A percentile compares a stretch with the other conserved stretches of the same genome.
Conservation (phyloP, 2,888 invertebrate genomes). For the Sinodicranocentrus sp. region DNA sequence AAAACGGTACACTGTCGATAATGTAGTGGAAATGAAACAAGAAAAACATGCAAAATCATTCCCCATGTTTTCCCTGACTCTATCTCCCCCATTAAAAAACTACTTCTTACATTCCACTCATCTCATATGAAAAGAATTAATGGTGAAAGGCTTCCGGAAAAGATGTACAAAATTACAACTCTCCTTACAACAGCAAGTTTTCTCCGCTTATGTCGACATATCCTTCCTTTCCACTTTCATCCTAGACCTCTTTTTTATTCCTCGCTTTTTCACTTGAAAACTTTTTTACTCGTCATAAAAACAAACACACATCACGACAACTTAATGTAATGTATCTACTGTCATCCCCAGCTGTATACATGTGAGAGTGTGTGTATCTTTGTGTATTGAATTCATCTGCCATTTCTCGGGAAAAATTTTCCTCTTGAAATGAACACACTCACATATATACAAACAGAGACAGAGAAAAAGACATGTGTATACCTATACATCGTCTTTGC, state of each 20-base stretch:
- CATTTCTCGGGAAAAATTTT: constrained; percentile 16
- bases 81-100: no score
- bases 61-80: no score
- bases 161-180: neutral
- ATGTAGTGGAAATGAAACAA: constrained; percentile 15
- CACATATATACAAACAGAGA: neutral
- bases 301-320: no score
- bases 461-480: neutral
- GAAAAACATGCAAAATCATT: no score
- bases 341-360: no score
- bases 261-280: neutral
- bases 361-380: no score
- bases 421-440: constrained; percentile 18
- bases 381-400: constrained; percentile 1
- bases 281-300: no score
- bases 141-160: neutral
- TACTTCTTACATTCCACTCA: no score
- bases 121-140: neutral
- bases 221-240: neutral
- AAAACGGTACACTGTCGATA: constrained; percentile 10
- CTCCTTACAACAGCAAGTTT: neutral
- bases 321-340: no score
- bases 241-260: neutral
- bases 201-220: neutral
- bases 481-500: constrained; percentile 4